Percentiles rank a stretch among this genome's conserved stretches.
Evolutionary conservation across 2,888 invertebrate genomes (phyloP).

Genomic region (Sisyra terminalis): DNA sequence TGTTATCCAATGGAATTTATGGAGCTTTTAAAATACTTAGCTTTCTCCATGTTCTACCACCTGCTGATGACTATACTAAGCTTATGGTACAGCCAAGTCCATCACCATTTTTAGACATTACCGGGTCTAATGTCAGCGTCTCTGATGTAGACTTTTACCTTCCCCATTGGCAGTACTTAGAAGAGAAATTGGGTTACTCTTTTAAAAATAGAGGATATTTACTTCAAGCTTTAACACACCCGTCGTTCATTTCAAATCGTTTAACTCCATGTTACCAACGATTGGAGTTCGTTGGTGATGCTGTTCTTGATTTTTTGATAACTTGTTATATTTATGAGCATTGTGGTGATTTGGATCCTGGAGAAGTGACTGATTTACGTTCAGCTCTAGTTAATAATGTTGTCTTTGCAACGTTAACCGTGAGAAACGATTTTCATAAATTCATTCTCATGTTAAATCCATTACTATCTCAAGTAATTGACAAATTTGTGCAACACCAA

Average conservation of each 20-base stretch:
- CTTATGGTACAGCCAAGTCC: conserved; percentile 18
- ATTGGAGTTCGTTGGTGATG: conserved; percentile 87
- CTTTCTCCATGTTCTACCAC: conserved; percentile 36
- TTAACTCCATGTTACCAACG: conserved; percentile 79
- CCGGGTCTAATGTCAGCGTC: conserved; percentile 22
- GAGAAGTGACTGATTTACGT: conserved; percentile 80
- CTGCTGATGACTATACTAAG: conserved; percentile 17
- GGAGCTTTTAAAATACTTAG: conserved; percentile 38
- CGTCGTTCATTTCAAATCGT: conserved; percentile 68
- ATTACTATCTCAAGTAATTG: conserved; percentile 33
- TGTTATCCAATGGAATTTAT: conserved; percentile 31
- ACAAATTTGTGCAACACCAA: conserved; percentile 46
- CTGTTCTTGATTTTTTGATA: conserved; percentile 76
- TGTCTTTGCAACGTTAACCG: conserved; percentile 80
- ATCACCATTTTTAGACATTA: conserved; percentile 25
- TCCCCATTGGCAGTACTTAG: conserved; percentile 15
- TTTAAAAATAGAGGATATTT: conserved; percentile 71
- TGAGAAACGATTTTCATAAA: conserved; percentile 72
- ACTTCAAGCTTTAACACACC: conserved; percentile 84
- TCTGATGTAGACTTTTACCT: conserved; percentile 28
- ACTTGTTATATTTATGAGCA: conserved; percentile 77
- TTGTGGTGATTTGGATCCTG: conserved; percentile 51
- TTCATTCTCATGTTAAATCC: conserved; percentile 39
- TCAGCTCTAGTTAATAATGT: conserved; percentile 94
- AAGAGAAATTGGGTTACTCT: conserved; percentile 49